Base-by-base conservation (phyloP, 2,888 invertebrate species). In the Tenthredo amoena region DNA sequence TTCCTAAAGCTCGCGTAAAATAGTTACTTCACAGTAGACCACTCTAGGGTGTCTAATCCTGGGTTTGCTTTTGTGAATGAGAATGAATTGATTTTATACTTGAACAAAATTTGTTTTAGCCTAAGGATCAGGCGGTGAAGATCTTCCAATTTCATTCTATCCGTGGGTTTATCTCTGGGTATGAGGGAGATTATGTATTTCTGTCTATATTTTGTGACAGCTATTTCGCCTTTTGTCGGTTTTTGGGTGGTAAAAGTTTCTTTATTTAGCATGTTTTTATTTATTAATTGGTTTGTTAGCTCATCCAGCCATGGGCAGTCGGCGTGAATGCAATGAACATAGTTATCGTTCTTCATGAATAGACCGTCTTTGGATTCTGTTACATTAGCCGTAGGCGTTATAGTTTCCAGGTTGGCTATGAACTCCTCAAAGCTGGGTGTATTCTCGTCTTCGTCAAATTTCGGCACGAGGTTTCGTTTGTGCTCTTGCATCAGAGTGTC, bases 331-430 rank as follows among this genome's bases (percentile, higher is more conserved):
- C n/a, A 26, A 72, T 72, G 72, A 34, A 21, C 72, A 21, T 12
- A 72, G 40, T 72, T 72, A 26, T 72, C 72, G n/a, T 72, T 72
- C 21, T 5, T 9, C 72, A 72, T 72, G 4, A 72, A 72, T 18
- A 72, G 15, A 12, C 72, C 40, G 72, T 72, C 72, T 18, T 26
- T 26, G 26, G 26, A 26, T 26, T 26, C 26, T 26, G 26, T 26
- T 26, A 26, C 26, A 26, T 26, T 26, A 26, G 26, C 26, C 26
- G 26, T 26, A 26, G 26, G 26, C 26, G 40, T 40, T 50, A 50
- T 50, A 10, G 2, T 50, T 7, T 50, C 50, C 10, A 50, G 18
- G 10, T 50, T 50, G 18, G 6, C 12, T 50, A 50, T 50, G 50
- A 50, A 50, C 2, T 50, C 12, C 3, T 5, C 50, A 10, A 50